These are phyloP conservation scores for Petrolisthes manimaculis DNA, from an alignment of 2,888 invertebrate genomes.

Conservation along the genomic window DNA sequence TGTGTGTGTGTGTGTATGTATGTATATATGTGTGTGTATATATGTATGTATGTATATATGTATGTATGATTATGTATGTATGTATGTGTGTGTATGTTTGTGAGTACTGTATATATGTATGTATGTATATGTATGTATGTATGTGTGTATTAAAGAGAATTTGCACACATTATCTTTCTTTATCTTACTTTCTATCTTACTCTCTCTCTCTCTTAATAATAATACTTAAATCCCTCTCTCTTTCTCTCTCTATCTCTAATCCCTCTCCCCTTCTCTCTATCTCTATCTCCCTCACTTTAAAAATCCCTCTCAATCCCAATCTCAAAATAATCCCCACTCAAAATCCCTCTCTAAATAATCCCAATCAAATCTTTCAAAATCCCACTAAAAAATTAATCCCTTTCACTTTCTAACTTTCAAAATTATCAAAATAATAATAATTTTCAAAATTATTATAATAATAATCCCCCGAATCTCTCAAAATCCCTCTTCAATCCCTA, in stretches of 20 bases:
- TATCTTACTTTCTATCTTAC: background rate
- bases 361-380: background rate
- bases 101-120: too few species aligned
- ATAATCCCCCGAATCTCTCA: too few species aligned
- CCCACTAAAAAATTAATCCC: background rate
- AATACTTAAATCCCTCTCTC: background rate
- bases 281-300: background rate
- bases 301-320: background rate
- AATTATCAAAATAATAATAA: too few species aligned
- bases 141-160: conserved; percentile 8
- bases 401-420: background rate
- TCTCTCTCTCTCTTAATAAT: background rate
- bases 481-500: too few species aligned
- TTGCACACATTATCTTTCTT: background rate
- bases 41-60: too few species aligned
- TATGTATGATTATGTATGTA: too few species aligned
- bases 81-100: too few species aligned
- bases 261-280: background rate
- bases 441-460: too few species aligned
- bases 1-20: too few species aligned
- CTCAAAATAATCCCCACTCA: background rate
- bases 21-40: too few species aligned
- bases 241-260: background rate
- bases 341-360: background rate
- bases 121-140: too few species aligned